A percentile compares a stretch with the other conserved stretches of the same genome.
These are phyloP conservation scores for Heliothis virescens DNA, from an alignment of 1,140 invertebrate species.

Conservation along the genomic window DNA sequence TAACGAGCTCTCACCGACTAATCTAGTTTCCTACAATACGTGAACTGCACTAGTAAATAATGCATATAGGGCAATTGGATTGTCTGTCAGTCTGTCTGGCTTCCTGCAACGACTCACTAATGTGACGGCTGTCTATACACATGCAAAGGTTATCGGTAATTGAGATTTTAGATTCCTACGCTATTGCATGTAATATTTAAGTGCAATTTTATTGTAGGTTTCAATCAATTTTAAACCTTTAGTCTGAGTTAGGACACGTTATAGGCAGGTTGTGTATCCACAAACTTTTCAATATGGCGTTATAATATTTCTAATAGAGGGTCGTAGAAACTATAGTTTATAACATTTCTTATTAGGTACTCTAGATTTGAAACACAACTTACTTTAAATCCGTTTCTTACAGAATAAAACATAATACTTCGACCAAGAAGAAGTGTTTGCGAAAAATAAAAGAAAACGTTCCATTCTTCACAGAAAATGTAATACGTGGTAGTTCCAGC, in stretches of 20 bases:
- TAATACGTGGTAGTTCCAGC: not conserved
- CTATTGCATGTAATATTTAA: not conserved
- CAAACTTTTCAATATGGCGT: too few relatives aligned
- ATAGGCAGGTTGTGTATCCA: too few relatives aligned
- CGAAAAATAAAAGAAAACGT: conserved; percentile 5
- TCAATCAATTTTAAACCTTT: not conserved
- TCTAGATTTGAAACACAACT: too few relatives aligned
- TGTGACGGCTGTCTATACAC: not conserved
- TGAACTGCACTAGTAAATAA: conserved; percentile 46
- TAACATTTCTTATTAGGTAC: too few relatives aligned
- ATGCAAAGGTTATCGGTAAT: conserved; percentile 51
- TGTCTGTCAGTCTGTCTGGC: conserved; percentile 47
- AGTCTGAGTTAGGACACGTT: too few relatives aligned
- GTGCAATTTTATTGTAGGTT: too few relatives aligned
- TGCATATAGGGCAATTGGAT: conserved; percentile 57
- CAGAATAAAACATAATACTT: too few relatives aligned
- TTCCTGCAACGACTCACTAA: conserved; percentile 38
- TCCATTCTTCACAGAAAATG: conserved; percentile 4
- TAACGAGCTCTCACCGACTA: conserved; percentile 9
- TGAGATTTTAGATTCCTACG: not conserved
- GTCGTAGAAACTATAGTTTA: too few relatives aligned
- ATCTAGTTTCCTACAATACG: conserved; percentile 25
- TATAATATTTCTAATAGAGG: too few relatives aligned
- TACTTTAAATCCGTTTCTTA: too few relatives aligned
- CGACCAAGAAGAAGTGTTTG: not conserved